These are phyloP conservation scores for Crocallis elinguaria DNA, from an alignment of 2,888 invertebrate genomes.

Conservation along the genomic window DNA sequence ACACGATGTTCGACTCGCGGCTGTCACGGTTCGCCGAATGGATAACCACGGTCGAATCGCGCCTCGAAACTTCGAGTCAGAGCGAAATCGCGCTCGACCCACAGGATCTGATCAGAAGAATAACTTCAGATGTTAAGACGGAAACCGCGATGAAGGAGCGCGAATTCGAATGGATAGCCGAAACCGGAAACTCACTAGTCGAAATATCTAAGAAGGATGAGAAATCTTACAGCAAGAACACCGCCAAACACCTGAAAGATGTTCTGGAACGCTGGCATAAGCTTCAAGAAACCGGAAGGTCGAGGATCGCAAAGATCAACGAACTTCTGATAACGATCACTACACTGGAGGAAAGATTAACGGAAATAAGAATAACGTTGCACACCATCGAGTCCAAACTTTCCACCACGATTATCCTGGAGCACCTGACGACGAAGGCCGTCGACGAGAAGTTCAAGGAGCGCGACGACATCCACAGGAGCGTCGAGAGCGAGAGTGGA, in stretches of 20 bases:
- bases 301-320: slow-evolving; percentile 88
- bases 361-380: slow-evolving; percentile 89
- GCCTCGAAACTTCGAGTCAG: slow-evolving; percentile 85
- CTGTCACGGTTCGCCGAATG: slow-evolving; percentile 87
- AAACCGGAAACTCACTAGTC: slow-evolving; percentile 87
- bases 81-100: slow-evolving; percentile 86
- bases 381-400: slow-evolving; percentile 89
- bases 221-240: slow-evolving; percentile 75
- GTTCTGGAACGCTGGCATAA: slow-evolving; percentile 88
- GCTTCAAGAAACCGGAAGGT: slow-evolving; percentile 87
- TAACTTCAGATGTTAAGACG: slow-evolving; percentile 90
- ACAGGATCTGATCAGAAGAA: slow-evolving; percentile 88
- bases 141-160: slow-evolving; percentile 91
- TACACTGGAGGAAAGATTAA: slow-evolving; percentile 89
- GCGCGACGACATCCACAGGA: slow-evolving; percentile 89
- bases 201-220: slow-evolving; percentile 87
- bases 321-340: slow-evolving; percentile 89
- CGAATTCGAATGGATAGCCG: slow-evolving; percentile 91
- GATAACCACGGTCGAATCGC: slow-evolving; percentile 88
- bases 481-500: slow-evolving; percentile 90
- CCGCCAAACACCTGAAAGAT: slow-evolving; percentile 84
- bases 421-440: slow-evolving; percentile 86
- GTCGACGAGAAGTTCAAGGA: slow-evolving; percentile 89
- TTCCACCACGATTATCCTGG: slow-evolving; percentile 87
- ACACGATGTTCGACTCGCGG: slow-evolving; percentile 88